Evolutionary conservation across 2,113 vertebrate genomes (phyloP).

Genomic region (Athene noctua): DNA sequence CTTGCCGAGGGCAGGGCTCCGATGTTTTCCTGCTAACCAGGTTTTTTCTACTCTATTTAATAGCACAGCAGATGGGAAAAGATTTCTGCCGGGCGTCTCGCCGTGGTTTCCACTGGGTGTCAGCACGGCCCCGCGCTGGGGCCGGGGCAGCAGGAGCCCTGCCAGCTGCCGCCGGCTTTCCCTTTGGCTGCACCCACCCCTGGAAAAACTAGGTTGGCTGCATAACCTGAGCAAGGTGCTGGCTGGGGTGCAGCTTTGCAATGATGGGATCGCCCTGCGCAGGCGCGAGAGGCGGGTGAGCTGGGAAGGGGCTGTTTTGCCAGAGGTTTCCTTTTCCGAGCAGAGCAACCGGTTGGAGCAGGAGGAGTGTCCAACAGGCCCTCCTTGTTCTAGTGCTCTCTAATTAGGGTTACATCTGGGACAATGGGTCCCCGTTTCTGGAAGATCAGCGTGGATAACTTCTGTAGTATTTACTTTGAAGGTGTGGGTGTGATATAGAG

Average conservation of each 20-base stretch:
- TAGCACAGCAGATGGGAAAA: not conserved
- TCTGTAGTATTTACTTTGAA: not conserved
- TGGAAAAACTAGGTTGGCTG: not conserved
- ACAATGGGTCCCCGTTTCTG: accelerated
- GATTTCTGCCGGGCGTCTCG: accelerated
- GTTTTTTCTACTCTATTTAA: not conserved
- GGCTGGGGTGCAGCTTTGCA: not conserved
- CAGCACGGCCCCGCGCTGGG: not conserved
- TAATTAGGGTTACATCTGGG: not conserved
- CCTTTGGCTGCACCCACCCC: not conserved
- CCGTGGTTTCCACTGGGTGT: conserved; percentile 49
- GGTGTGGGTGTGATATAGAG: not conserved
- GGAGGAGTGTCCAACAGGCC: not conserved
- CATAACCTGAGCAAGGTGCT: not conserved
- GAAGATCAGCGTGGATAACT: not conserved
- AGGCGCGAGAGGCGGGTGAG: not conserved
- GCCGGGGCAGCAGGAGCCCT: not conserved
- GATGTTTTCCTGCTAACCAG: not conserved
- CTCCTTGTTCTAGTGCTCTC: not conserved
- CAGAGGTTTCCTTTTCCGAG: not conserved
- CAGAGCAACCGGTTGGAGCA: not conserved
- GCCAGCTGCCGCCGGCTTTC: not conserved
- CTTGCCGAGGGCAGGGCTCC: not conserved
- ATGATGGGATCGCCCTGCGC: not conserved
- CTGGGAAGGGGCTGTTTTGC: not conserved